Percentiles rank a stretch among this genome's conserved stretches.
These are phyloP conservation scores for Melanerpes formicivorus DNA, from an alignment of 2,113 vertebrate species.

Conservation along the genomic window DNA sequence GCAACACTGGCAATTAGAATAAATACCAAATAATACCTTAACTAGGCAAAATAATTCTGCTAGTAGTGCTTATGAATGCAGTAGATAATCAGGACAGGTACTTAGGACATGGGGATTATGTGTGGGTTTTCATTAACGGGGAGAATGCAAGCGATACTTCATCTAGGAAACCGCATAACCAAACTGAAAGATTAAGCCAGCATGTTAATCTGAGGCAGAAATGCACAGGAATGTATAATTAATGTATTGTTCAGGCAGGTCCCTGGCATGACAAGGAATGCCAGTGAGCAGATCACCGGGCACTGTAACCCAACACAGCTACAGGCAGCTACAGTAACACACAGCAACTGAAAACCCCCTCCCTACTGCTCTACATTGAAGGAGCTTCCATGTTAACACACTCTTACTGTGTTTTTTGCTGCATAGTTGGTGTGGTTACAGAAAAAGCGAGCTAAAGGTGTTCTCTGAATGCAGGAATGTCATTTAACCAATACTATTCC, in stretches of 20 bases:
- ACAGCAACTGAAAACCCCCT: background rate
- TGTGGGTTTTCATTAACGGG: conserved; percentile 20
- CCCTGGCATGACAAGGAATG: background rate
- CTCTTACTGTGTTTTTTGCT: background rate
- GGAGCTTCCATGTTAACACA: background rate
- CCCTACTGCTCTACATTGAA: background rate
- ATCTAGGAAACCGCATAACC: conserved; percentile 7
- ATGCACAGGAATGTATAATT: conserved; percentile 9
- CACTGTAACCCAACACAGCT: background rate
- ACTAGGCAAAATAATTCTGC: conserved; percentile 8
- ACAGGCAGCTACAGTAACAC: background rate
- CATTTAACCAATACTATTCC: background rate
- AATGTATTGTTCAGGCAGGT: background rate
- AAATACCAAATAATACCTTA: conserved; percentile 29
- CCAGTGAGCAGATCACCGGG: background rate
- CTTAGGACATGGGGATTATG: background rate
- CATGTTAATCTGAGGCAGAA: background rate
- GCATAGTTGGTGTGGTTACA: background rate
- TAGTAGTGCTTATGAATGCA: background rate
- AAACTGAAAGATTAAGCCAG: conserved; percentile 1
- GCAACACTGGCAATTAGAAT: conserved; percentile 23
- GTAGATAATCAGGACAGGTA: conserved; percentile 20
- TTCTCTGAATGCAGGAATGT: background rate
- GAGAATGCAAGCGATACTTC: background rate
- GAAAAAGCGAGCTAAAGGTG: background rate